A percentile compares a stretch with the other conserved stretches of the same genome.
phyloP scores from a whole-genome alignment of 2,113 vertebrate genomes.

The Calyptommatus sinebrachiatus region DNA sequence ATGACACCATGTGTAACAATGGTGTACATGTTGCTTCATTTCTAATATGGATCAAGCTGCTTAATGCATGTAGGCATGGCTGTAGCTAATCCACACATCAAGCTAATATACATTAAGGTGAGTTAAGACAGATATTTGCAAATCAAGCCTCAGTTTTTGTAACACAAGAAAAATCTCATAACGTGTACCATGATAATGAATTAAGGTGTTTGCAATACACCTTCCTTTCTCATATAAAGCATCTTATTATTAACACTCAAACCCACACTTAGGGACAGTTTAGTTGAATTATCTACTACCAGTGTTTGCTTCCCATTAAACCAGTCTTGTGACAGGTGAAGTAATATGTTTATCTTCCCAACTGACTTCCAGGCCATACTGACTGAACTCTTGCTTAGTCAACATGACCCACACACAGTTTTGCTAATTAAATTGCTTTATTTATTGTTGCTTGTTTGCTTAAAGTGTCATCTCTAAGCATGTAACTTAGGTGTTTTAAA shows the following conservation, averaged over 20 bases:
- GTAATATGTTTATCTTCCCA: neutral
- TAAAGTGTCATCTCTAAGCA: neutral
- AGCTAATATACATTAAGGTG: too few relatives aligned
- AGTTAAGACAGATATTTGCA: too few relatives aligned
- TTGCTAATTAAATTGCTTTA: neutral
- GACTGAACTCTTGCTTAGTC: neutral
- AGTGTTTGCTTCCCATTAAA: constrained; percentile 22
- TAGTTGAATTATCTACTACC: constrained; percentile 27
- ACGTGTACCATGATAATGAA: constrained; percentile 10
- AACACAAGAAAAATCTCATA: constrained; percentile 18
- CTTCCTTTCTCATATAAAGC: neutral
- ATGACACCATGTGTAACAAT: too few relatives aligned
- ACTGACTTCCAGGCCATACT: neutral
- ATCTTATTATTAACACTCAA: constrained; percentile 1
- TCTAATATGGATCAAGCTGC: too few relatives aligned
- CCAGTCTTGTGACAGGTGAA: constrained; percentile 1
- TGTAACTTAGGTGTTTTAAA: neutral
- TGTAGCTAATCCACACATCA: too few relatives aligned
- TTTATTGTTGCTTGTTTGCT: neutral
- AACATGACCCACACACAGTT: neutral
- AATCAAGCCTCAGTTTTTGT: constrained; percentile 7
- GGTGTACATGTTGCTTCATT: too few relatives aligned
- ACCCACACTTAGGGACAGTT: neutral
- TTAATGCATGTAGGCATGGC: too few relatives aligned
- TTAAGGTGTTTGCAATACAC: neutral